Percentiles rank a stretch among this genome's conserved stretches.
Evolutionary conservation across 1,140 invertebrate genomes (phyloP).

Genomic region (Drosophila trapezifrons): DNA sequence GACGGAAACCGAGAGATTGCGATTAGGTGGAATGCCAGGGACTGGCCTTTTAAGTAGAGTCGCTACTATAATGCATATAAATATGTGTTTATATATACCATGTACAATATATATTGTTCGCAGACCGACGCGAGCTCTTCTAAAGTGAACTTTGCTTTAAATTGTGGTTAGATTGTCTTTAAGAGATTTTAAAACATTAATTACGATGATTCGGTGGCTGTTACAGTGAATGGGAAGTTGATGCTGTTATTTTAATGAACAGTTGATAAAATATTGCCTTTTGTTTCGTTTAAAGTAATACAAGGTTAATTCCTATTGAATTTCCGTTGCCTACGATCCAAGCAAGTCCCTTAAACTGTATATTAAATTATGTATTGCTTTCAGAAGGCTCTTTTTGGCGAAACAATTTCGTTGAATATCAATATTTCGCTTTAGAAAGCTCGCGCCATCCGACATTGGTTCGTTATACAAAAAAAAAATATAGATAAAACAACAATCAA

Average conservation of each 20-base stretch:
- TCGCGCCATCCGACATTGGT: not conserved
- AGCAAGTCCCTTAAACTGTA: too few species aligned
- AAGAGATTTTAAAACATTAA: too few species aligned
- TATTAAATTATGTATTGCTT: not conserved
- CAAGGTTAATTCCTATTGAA: too few species aligned
- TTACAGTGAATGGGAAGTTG: too few species aligned
- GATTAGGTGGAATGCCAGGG: conserved; percentile 37
- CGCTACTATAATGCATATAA: conserved; percentile 38
- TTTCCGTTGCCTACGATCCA: too few species aligned
- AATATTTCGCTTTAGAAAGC: not conserved
- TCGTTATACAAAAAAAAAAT: conserved; percentile 13
- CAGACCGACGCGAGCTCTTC: conserved; percentile 1
- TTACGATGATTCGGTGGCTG: too few species aligned
- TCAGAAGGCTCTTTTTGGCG: not conserved
- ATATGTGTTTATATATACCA: conserved; percentile 15
- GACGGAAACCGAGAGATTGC: conserved; percentile 50
- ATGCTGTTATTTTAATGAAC: too few species aligned
- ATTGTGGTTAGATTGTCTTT: too few species aligned
- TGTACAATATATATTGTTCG: conserved; percentile 20
- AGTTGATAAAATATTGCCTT: too few species aligned
- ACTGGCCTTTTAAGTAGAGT: conserved; percentile 43
- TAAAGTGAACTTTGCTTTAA: conserved; percentile 3
- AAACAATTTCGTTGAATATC: not conserved
- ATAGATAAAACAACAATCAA: conserved; percentile 49
- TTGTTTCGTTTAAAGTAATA: too few species aligned